Percentiles rank a stretch among this genome's conserved stretches.
Conservation (phyloP, 2,888 invertebrate species). For the Pyrgus malvae region DNA sequence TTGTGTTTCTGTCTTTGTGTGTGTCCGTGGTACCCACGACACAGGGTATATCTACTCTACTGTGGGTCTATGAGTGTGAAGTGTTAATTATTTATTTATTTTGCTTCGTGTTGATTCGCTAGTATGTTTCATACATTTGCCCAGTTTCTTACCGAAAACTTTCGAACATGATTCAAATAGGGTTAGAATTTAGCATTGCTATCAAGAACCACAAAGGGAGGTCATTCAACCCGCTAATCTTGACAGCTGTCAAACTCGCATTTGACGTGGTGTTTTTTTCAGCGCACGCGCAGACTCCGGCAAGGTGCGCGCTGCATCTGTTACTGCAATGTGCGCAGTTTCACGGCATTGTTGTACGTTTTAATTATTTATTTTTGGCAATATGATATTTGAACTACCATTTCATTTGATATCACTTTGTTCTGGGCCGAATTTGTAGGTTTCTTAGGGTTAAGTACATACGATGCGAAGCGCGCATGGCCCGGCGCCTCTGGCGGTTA, state of each 20-base stretch:
- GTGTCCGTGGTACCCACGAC: no score
- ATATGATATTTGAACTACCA: background rate
- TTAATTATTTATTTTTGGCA: constrained; percentile 15
- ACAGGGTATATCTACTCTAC: no score
- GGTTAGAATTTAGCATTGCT: background rate
- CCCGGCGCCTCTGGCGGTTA: no score
- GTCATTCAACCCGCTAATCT: constrained; percentile 27
- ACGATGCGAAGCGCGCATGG: no score
- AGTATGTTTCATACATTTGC: no score
- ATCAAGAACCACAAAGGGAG: constrained; percentile 5
- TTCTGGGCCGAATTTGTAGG: no score
- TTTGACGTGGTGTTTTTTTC: constrained; percentile 17
- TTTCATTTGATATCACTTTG: no score
- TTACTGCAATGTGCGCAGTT: constrained; percentile 20
- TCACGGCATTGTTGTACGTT: constrained; percentile 13
- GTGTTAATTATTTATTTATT: no score
- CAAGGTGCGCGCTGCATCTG: constrained; percentile 26
- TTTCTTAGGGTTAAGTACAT: no score
- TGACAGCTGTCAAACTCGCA: constrained; percentile 26
- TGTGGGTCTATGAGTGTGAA: no score
- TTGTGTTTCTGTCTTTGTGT: no score
- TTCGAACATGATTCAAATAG: background rate
- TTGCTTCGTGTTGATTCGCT: no score
- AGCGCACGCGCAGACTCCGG: constrained; percentile 25
- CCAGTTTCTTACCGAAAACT: background rate